Evolutionary conservation across 1,140 invertebrate genomes (phyloP), one percentile per base, ranked within the genome.

Genomic region (Atta cephalotes): DNA sequence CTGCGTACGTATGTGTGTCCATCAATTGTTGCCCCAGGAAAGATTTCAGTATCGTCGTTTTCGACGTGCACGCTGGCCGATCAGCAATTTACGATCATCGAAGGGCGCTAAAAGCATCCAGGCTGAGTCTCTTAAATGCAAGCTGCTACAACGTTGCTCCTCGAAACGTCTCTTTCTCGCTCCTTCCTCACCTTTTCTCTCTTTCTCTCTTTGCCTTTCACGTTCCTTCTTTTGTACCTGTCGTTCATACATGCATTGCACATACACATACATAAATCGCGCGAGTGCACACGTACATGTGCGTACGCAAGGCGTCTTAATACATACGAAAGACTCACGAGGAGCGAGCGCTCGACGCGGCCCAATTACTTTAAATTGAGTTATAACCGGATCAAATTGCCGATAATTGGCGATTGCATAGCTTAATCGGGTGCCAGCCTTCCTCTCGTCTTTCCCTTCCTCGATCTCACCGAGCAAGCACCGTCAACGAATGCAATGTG

Each of bases 301-400:
- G 25, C 62, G 56, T 49, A 53, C 62, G 56, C 35, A 28, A 76
- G 79, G 60, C 58, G 80, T 84, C 80, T 76, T 84, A 84, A 84
- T 76, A 82, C 80, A 82, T 74, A 76, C 70, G 70, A 84, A 49
- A 49, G 80, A 76, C 56, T 76, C 28, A 35, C 45, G 66, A 74
- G 81, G 21, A 68, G 12, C 76, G 85, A 70, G 87, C 49, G 39
- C 31, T 51, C 80, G 66, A 21, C 86, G 88, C 93, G 92, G 92
- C 86, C 93, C 93, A 93, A 93, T 94, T 93, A 93, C 92, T 91
- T 90, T 88, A 92, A 93, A 94, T 93, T 93, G 92, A 94, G 93
- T 94, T 93, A 93, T 93, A 93, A 94, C 92, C 92, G 92, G 92
- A 92, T 93, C 91, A 92, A 93, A 93, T 93, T 93, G 90, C 92